These are phyloP conservation scores for Channallabes apus DNA, from an alignment of 2,797 vertebrate genomes.

Conservation along the genomic window DNA sequence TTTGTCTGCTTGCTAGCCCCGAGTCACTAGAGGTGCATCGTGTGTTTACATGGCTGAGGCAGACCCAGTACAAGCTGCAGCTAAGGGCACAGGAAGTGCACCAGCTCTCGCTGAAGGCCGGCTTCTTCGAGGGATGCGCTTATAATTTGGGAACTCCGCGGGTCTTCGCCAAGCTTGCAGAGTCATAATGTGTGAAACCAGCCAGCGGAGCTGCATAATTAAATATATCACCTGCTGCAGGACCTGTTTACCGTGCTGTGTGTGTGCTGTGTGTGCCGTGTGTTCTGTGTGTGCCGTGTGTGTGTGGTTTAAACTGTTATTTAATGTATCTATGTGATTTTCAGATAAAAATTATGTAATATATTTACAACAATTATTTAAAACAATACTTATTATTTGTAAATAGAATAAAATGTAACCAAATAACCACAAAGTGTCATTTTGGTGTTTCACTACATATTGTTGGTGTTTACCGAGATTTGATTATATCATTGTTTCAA, in stretches of 20 bases:
- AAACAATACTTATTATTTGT: too few species aligned
- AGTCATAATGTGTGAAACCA: constrained; percentile 82
- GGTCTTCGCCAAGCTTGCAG: constrained; percentile 85
- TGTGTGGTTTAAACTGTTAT: constrained; percentile 75
- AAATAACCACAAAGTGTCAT: too few species aligned
- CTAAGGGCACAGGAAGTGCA: constrained; percentile 83
- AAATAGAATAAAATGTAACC: too few species aligned
- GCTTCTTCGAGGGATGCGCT: constrained; percentile 91
- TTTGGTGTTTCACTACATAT: too few species aligned
- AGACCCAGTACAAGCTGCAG: constrained; percentile 89
- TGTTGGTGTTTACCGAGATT: too few species aligned
- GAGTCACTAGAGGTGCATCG: constrained; percentile 85
- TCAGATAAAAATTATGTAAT: constrained; percentile 86
- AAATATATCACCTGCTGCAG: constrained; percentile 18
- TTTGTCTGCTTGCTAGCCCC: constrained; percentile 66
- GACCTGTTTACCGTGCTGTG: constrained; percentile 9
- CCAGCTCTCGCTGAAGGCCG: constrained; percentile 84
- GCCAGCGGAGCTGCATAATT: constrained; percentile 68
- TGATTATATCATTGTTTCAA: too few species aligned
- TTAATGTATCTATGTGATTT: constrained; percentile 85
- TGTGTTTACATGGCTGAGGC: constrained; percentile 92
- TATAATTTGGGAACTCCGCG: constrained; percentile 93
- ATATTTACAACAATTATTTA: constrained; percentile 99
- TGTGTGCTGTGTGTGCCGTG: too few species aligned
- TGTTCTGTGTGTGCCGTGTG: too few species aligned